These are phyloP conservation scores for Taurulus bubalis DNA, from an alignment of 2,113 vertebrate species.

Conservation along the genomic window DNA sequence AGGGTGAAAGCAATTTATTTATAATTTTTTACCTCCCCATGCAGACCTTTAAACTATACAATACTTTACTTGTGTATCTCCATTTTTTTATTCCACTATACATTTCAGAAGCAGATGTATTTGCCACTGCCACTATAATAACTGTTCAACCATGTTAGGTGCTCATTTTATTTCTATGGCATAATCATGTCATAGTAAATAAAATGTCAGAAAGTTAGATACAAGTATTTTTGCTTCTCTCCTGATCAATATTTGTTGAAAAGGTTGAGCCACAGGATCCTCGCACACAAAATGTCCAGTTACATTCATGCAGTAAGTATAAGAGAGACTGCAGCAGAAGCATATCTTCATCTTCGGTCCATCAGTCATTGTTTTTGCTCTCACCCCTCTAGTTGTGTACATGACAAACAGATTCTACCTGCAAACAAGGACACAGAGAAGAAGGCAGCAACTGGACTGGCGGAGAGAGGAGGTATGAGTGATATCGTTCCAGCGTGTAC, in stretches of 20 bases:
- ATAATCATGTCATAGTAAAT: background rate
- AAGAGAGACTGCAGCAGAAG: background rate
- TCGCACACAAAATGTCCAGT: background rate
- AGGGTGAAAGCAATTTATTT: too few species aligned
- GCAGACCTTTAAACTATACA: too few species aligned
- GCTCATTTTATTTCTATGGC: background rate
- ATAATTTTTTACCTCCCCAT: too few species aligned
- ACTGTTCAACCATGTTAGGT: background rate
- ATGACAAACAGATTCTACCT: slow-evolving; percentile 27
- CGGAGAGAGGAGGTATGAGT: slow-evolving; percentile 33
- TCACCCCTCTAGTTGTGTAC: background rate
- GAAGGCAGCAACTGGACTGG: background rate
- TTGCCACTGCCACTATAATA: background rate
- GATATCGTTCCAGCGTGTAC: slow-evolving; percentile 41
- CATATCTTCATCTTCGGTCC: slow-evolving; percentile 8
- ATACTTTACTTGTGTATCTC: too few species aligned
- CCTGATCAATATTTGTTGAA: background rate
- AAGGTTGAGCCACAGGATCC: background rate
- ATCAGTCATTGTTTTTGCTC: slow-evolving; percentile 6
- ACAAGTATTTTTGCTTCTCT: background rate
- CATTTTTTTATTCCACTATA: too few species aligned
- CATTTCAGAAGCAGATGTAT: background rate
- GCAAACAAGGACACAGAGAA: slow-evolving; percentile 33
- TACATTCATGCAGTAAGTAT: background rate
- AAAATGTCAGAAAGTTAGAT: background rate